phyloP scores from a whole-genome alignment of 2,888 invertebrate species.

The Aspidiotus destructor region DNA sequence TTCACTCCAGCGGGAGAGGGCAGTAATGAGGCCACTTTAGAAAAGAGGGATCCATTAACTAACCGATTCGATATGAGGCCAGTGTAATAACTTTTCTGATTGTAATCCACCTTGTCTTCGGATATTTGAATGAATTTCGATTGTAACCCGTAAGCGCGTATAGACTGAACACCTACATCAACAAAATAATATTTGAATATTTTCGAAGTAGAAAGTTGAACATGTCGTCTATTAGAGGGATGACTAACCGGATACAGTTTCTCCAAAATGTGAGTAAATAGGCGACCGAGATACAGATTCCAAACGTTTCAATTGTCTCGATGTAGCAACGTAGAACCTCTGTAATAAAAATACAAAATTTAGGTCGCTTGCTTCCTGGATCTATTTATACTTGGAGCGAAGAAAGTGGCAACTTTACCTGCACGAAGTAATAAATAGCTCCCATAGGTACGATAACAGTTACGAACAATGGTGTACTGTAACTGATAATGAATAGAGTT shows the following conservation, averaged over 20 bases:
- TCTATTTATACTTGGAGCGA: too few species aligned
- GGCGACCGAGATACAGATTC: slow-evolving; percentile 91
- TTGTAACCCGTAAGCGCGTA: slow-evolving; percentile 74
- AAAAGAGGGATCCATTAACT: slow-evolving; percentile 11
- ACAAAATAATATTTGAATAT: too few species aligned
- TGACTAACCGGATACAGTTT: slow-evolving; percentile 62
- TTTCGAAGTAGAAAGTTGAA: too few species aligned
- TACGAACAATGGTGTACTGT: slow-evolving; percentile 72
- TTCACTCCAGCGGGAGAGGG: too few species aligned
- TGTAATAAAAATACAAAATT: slow-evolving; percentile 44
- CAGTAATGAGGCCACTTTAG: too few species aligned
- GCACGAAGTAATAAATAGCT: slow-evolving; percentile 71
- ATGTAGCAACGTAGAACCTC: slow-evolving; percentile 88
- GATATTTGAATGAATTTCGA: slow-evolving; percentile 79
- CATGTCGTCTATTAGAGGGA: too few species aligned
- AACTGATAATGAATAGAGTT: slow-evolving; percentile 75
- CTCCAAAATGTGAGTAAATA: slow-evolving; percentile 93
- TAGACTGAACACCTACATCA: slow-evolving; percentile 55
- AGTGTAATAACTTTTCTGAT: slow-evolving; percentile 87
- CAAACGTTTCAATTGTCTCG: slow-evolving; percentile 83
- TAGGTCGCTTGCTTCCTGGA: too few species aligned
- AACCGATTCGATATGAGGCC: slow-evolving; percentile 78
- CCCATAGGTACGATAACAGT: slow-evolving; percentile 71
- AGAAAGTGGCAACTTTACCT: slow-evolving; percentile 38
- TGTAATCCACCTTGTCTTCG: slow-evolving; percentile 79